Evolutionary conservation across 1,140 invertebrate genomes (phyloP), one percentile per base, ranked within the genome.

Genomic region (Apocrypta bakeri): DNA sequence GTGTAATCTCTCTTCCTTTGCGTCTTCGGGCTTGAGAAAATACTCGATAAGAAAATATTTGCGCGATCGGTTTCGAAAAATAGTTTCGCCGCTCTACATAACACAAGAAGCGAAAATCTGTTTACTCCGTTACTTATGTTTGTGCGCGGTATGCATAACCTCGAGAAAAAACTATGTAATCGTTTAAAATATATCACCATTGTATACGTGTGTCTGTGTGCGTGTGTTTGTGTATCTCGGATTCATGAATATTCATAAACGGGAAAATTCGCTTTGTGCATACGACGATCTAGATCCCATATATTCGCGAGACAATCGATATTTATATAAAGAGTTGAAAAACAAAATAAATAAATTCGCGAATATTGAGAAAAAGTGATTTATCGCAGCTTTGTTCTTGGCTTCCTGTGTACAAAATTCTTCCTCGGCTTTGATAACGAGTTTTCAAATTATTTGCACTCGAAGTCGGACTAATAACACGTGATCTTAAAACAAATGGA

Each of bases 21-120:
- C 9, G 12, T 64, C 21, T 33, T 77, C 12, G 31, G 68, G 27
- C 24, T 56, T 61, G 8, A 48, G 25, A 61, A 75, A 75, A 61
- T 61, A 75, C 24, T 42, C 63, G 33, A 42, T 42, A 68, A 77
- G 40, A 69, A 69, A 79, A 79, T 74, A 61, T 79, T 69, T 69
- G 27, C 69, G 25, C 17, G 24, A 79, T 79, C 76, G 37, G n/a
- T 31, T 66, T 69, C 31, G 64, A 31, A 56, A 79, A 79, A 31
- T 40, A 68, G 25, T 69, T 69, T 79, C 25, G 33, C 24, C n/a
- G 2, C 69, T 72, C 29, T 24, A 12, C 25, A 6, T 33, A 27
- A 21, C 69, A 9, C 9, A 2, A n/a, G 31, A 37, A 31, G 21
- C 14, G 37, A 48, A 17, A 2, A n/a, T 37, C 9, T 29, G 27